Evolutionary conservation across 2,888 invertebrate species (phyloP), one percentile per base, ranked within the genome.

Genomic region (Lasioglossum leucozonium): DNA sequence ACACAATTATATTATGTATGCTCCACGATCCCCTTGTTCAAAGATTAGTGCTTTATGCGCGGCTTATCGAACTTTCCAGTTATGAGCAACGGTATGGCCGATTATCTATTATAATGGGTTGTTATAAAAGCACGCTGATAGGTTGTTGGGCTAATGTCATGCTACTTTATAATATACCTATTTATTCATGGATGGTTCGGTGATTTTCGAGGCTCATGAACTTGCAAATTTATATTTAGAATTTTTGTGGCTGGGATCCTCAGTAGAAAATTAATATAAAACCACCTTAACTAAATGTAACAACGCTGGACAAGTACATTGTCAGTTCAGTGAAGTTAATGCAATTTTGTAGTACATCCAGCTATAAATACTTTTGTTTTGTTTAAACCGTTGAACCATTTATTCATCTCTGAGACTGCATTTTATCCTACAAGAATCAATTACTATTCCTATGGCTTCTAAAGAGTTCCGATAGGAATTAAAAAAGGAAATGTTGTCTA

Each of bases 41-140:
- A 34, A 79, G 67, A 67, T 67, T 67, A 37, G 67, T 67, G 67
- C 67, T 34, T 37, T 67, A 37, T 34, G 37, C 37, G 22, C 67
- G 37, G 67, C 67, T 67, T 67, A 67, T 67, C 67, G 67, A 67
- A 37, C 67, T 67, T 67, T 67, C 67, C 67, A 42, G 6, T 40
- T 22, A 40, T 11, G 42, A 65, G 62, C 37, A 65, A 42, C 42
- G 30, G 55, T 55, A n/a, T 42, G 40, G 72, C n/a, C 44, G 37
- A 55, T 55, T 55, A 71, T 51, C 42, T 58, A 58, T 40, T 65
- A 58, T 58, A 42, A 55, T 71, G n/a, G 58, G 37, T 22, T 37
- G n/a, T 77, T 51, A 30, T 26, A 67, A 67, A 67, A 40, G 37
- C 67, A 67, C 18, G 34, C 34, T 37, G 67, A 67, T 37, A 44